Base-by-base conservation (phyloP, 2,797 vertebrate genomes). In the Coluber constrictor region DNA sequence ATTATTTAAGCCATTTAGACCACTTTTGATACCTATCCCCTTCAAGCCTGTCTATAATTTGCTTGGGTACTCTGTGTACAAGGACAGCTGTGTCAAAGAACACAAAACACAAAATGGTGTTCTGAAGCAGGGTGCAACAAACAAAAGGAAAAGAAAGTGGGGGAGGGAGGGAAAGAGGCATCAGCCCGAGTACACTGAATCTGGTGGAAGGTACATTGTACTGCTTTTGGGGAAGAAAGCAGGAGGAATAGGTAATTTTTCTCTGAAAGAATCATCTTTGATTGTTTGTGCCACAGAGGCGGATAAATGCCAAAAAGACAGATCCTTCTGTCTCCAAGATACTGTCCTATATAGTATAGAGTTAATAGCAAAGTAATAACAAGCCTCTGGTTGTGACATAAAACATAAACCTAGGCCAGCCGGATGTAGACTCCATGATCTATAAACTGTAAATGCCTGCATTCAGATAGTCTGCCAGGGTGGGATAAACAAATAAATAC, bases 291-390 rank as follows among this genome's bases (percentile, higher is more conserved):
- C 96, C 96, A 97, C 92, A 96, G 97, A 97, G 96, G 97, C 96
- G 97, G 97, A 97, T 97, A 97, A 97, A 97, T 96, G 97, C 97
- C 97, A 97, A 94, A 96, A 97, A 98, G 97, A 98, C 92, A 96
- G 97, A 97, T 97, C 95, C 96, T 93, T 96, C 96, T 97, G 96
- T 96, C 97, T 97, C 94, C 95, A 96, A 97, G 97, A 98, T 97
- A 97, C 93, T 98, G 97, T 97, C 97, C 97, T 97, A 94, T 97
- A 97, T 61, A 96, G 97, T 95, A 97, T 95, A 96, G 97, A 97
- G 97, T 97, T 97, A 98, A 98, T 97, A 97, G 97, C 96, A 97
- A 97, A 96, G 97, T 97, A 97, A 97, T 97, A 97, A 97, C 96
- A 96, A 97, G 96, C 94, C 95, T 97, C 96, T 94, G 96, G 97